Evolutionary conservation across 2,888 invertebrate genomes (phyloP).

Genomic region (Melangyna quadrimaculata): DNA sequence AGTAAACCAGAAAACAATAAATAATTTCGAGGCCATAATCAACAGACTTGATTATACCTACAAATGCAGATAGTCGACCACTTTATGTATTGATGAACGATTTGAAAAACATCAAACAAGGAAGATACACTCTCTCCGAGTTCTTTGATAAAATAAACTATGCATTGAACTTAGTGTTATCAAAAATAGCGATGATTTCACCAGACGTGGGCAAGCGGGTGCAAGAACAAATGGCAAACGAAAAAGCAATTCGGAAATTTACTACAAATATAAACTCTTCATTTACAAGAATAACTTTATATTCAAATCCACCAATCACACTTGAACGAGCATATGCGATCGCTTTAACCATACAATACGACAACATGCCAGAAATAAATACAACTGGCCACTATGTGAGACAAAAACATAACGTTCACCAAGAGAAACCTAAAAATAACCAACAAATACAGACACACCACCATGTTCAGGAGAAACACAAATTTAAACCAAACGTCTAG

Average conservation of each 20-base stretch:
- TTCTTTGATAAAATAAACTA: not conserved
- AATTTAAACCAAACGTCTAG: not conserved
- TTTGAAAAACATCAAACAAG: not conserved
- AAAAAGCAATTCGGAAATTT: not conserved
- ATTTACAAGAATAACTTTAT: not conserved
- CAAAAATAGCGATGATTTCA: not conserved
- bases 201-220: not conserved
- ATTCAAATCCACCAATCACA: too few relatives aligned
- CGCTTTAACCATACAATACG: not conserved
- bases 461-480: too few relatives aligned
- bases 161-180: not conserved
- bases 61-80: not conserved
- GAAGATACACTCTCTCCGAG: not conserved
- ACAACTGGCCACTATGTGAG: too few relatives aligned
- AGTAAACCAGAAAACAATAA: not conserved
- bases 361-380: not conserved
- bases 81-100: not conserved
- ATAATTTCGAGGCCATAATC: too few relatives aligned
- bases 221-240: not conserved
- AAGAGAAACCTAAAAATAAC: too few relatives aligned
- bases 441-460: too few relatives aligned
- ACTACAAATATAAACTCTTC: not conserved
- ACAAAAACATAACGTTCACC: too few relatives aligned
- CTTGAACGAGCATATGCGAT: too few relatives aligned
- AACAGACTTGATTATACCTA: not conserved